Evolutionary conservation across 2,113 vertebrate genomes (phyloP).

Genomic region (Dinomys branickii): DNA sequence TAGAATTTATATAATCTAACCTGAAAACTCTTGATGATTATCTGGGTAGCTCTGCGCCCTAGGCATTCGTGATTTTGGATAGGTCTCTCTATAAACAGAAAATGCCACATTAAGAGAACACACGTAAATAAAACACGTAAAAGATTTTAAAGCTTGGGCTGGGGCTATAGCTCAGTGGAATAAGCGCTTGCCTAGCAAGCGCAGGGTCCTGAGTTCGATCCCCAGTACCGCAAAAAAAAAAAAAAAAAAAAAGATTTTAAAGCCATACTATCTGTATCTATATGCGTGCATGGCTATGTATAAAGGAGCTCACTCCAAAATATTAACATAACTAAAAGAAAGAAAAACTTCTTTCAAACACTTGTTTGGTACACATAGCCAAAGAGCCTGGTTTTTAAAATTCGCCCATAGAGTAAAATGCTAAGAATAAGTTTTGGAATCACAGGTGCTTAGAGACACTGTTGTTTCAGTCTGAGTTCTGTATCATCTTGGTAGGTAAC

Average conservation of each 20-base stretch:
- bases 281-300: not conserved
- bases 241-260: not conserved
- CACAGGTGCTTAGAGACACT: not conserved
- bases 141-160: not conserved
- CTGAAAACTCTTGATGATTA: conserved; percentile 99
- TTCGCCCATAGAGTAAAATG: not conserved
- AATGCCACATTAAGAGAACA: conserved; percentile 66
- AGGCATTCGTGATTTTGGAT: conserved; percentile 97
- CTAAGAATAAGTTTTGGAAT: not conserved
- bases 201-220: no score
- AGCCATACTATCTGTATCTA: not conserved
- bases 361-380: not conserved
- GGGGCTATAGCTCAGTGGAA: no score
- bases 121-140: not conserved
- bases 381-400: conserved; percentile 23
- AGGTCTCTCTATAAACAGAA: conserved; percentile 91
- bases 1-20: conserved; percentile 82
- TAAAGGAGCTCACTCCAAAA: conserved; percentile 39
- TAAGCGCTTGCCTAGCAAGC: no score
- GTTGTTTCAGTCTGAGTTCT: conserved; percentile 11
- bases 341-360: conserved; percentile 33
- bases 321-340: conserved; percentile 23
- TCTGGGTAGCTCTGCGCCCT: conserved; percentile 99
- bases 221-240: no score
- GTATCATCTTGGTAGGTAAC: not conserved